Evolutionary conservation across 2,113 vertebrate species (phyloP), one percentile per base, ranked within the genome.

Genomic region (Anolis carolinensis): DNA sequence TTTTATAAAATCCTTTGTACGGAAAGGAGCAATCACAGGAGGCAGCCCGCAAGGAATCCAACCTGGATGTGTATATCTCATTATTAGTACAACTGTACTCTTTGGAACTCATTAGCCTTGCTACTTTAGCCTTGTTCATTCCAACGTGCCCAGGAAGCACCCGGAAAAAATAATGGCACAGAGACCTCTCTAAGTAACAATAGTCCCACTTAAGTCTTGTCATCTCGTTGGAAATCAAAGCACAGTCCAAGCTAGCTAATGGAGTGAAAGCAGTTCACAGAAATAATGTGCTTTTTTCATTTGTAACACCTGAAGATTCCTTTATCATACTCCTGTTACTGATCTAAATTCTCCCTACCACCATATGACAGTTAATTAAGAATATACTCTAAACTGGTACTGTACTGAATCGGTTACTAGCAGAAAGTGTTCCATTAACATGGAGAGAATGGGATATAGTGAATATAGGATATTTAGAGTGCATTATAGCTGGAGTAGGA

Each of bases 1-100:
- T 96, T 96, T 96, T 94, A 94, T 91, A 90, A 92, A 93, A 89
- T 52, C 86, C 75, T 85, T 91, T 87, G 88, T 86, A 86, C 88
- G 83, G 90, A 89, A 83, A 63, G 80, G 85, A 93, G 85, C n/a
- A 92, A 86, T 85, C 55, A 55, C 75, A 74, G 59, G 52, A 86
- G 55, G 81, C 2, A 27, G 84, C 84, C 0, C 0, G 52, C 70
- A 88, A 94, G 80, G 77, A 85, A 52, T 62, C 81, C 77, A 92
- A 81, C 78, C 88, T 0, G 3, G 50, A 90, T 74, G 71, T 52
- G 48, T 81, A 74, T 83, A 88, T 89, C 86, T 93, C 0, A 0
- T 89, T 85, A 78, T 90, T 90, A 90, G 67, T 67, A 89, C 92
- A 87, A 81, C 77, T 85, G 70, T 84, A 85, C 85, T 67, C 7